These are phyloP conservation scores for Nymphicus hollandicus DNA, from an alignment of 2,113 vertebrate species.

Conservation along the genomic window DNA sequence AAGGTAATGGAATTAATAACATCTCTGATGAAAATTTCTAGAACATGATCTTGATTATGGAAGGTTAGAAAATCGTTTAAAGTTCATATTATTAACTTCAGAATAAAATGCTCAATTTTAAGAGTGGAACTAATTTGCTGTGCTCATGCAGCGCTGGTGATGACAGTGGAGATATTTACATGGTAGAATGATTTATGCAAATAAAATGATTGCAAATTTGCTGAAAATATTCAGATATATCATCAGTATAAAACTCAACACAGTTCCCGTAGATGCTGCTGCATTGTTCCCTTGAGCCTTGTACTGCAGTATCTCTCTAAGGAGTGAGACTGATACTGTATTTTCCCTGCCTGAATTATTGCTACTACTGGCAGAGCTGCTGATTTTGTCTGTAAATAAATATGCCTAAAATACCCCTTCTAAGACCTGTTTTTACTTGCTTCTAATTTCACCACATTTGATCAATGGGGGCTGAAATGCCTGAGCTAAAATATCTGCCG, in stretches of 20 bases:
- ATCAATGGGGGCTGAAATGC: background rate
- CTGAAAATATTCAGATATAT: background rate
- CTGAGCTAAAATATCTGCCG: background rate
- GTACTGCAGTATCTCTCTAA: accelerated
- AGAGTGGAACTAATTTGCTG: background rate
- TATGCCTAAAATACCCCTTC: background rate
- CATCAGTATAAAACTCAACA: background rate
- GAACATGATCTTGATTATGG: background rate
- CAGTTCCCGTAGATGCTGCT: background rate
- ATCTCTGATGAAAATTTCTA: background rate
- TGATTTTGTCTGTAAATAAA: background rate
- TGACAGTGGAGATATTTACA: background rate
- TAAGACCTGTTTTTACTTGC: background rate
- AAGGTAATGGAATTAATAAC: background rate
- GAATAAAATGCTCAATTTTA: background rate
- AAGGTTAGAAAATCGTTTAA: background rate
- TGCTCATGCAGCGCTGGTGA: background rate
- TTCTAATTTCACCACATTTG: background rate
- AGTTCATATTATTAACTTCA: background rate
- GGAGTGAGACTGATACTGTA: accelerated
- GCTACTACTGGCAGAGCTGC: background rate
- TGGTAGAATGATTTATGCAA: background rate
- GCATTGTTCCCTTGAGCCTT: background rate
- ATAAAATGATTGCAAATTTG: background rate
- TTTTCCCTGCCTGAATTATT: background rate